Base-by-base conservation (phyloP, 1,140 invertebrate species). In the Orius laevigatus region DNA sequence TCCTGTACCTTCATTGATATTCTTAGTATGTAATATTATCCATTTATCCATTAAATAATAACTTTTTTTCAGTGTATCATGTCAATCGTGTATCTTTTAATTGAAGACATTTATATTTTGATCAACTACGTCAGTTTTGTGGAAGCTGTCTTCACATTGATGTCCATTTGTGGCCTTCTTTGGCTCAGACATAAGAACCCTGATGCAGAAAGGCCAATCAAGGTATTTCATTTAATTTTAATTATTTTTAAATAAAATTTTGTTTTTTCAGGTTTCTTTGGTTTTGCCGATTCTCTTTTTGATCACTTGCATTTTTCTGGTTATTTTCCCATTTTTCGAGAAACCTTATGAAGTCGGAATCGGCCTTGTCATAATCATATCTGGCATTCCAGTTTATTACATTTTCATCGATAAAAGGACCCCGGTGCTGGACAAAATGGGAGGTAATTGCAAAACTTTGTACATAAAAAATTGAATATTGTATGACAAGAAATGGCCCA, bases 61-160 rank as follows among this genome's bases (percentile, higher is more conserved):
- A 59, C 59, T 62, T 59, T 60, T 50, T 76, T 78, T 12, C 68
- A 86, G 81, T 82, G 80, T 56, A 57, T 81, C 47, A 70, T 93
- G 39, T 91, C 91, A 0, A 61, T 95, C 20, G 60, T 79, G 8
- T 73, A 93, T 57, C 66, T 95, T n/a, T 71, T 81, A 55, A 82
- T 81, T 19, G 76, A 79, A 58, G 81, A 95, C 63, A 79, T 93
- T n/a, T 89, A 89, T 63, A 72, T 75, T 3, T 72, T 97, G 12
- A 94, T 97, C 52, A 90, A 92, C 62, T 96, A 92, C 63, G 81
- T 91, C 16, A 86, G 84, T 43, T 93, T 93, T 60, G 86, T 93
- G 39, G 91, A 96, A 66, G 80, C 87, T 9, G 66, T 91, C n/a
- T 95, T 96, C 60, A 92, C 85, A n/a, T 73, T 85, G 10, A 68